Base-by-base conservation (phyloP, 1,140 invertebrate genomes). In the Macrosteles quadrilineatus region DNA sequence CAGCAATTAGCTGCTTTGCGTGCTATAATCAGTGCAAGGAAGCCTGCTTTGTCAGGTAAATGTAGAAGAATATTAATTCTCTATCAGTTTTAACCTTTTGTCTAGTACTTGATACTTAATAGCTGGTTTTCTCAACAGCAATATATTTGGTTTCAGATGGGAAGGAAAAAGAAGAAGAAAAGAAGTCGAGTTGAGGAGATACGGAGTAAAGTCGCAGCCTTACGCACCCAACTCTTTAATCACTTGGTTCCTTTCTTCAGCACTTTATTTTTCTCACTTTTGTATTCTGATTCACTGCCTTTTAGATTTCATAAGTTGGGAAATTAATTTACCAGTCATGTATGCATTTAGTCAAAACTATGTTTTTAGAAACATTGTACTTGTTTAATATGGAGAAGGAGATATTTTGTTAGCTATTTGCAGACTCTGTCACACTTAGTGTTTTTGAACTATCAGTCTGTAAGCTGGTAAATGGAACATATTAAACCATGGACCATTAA, bases 161-260 rank as follows among this genome's bases (percentile, higher is more conserved):
- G 14, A 59, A 59, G n/a, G 55, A 59, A 23, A 59, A 59, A 23
- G 55, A 59, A 29, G 55, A 59, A 29, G 55, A 59, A 25, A 59
- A 59, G 55, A 59, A 59, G 27, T 59, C 55, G 23, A 59, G 55
- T 59, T 59, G 55, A 59, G 55, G 47, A 50, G 47, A 50, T 50
- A 19, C 6, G 6, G 47, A 50, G 6, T 19, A 36, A 36, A 36
- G 32, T 36, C 4, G 4, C 32, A 36, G 32, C 32, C 32, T 36
- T 36, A 36, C 32, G 32, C 32, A 36, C 32, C n/a, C 47, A 50
- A 9, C 47, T 19, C 21, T 50, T 4, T 9, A 50, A 3, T 23
- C 47, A 50, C 55, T 59, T 29, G 6, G 9, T 25, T 11, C 12
- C 12, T 14, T 23, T 30, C 23, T 25, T 27, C 47, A 50, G 14